These are phyloP conservation scores for Xiphophorus birchmanni DNA, from an alignment of 2,797 vertebrate species.

Conservation along the genomic window DNA sequence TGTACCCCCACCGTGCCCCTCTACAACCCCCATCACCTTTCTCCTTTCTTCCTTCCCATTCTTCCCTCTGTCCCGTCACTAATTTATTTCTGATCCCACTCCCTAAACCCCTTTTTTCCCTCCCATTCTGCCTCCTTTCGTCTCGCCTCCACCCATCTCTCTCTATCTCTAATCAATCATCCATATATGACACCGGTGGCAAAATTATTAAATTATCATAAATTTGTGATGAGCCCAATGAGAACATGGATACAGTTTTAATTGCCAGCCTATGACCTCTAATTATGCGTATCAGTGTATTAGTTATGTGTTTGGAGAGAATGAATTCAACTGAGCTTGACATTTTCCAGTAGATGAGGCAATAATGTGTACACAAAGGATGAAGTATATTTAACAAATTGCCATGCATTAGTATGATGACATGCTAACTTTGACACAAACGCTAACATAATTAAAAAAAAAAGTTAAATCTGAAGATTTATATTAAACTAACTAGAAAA, in stretches of 20 bases:
- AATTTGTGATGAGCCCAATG: constrained; percentile 70
- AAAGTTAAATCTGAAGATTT: background rate
- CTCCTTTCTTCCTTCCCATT: constrained; percentile 41
- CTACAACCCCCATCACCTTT: constrained; percentile 20
- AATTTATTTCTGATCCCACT: constrained; percentile 51
- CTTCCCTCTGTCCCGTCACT: constrained; percentile 61
- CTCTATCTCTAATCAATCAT: constrained; percentile 75
- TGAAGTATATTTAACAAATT: constrained; percentile 63
- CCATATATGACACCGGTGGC: constrained; percentile 72
- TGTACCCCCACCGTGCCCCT: constrained; percentile 41
- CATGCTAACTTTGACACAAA: constrained; percentile 15
- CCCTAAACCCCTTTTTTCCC: constrained; percentile 51
- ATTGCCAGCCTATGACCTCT: constrained; percentile 75
- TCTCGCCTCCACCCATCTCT: constrained; percentile 53
- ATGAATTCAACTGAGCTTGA: constrained; percentile 71
- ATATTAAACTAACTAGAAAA: background rate
- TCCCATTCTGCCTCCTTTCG: constrained; percentile 56
- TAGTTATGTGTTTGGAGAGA: constrained; percentile 75
- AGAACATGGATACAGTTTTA: constrained; percentile 76
- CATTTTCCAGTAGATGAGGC: constrained; percentile 70
- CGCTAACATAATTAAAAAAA: background rate
- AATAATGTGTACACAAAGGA: constrained; percentile 58
- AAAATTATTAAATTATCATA: constrained; percentile 77
- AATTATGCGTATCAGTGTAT: constrained; percentile 75
- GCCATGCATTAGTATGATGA: constrained; percentile 30